Evolutionary conservation across 1,140 invertebrate genomes (phyloP), one percentile per base, ranked within the genome.

Genomic region (Gonioctena quinquepunctata): DNA sequence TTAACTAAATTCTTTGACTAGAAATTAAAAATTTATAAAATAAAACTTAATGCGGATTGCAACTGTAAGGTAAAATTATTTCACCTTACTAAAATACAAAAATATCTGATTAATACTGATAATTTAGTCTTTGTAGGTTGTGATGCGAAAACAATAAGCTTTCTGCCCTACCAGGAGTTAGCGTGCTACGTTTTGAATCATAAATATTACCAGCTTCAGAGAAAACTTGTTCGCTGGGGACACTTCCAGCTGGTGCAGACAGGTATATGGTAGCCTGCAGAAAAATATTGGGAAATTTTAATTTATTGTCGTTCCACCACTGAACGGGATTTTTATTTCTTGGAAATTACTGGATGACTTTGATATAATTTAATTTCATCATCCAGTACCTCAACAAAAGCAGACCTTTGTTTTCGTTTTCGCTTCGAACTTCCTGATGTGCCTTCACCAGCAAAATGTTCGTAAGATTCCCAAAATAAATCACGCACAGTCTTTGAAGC

Each of bases 401-500:
- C 28, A 33, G 28, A 33, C 28, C 28, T 33, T 33, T 33, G 28
- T 33, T 33, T 2, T n/a, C n/a, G 3, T 33, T 33, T 33, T 42
- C 28, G 8, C 28, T 42, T 42, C 28, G 28, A 42, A 42, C 28
- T 13, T 42, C 28, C 28, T 42, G 28, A 42, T 42, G 28, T 42
- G 28, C 28, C 28, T 42, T 42, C 28, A 42, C 28, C 28, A 42
- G 28, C 28, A 42, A 42, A 42, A 42, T 42, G 28, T 42, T 42
- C 28, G 28, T 42, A 42, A 42, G 28, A 42, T 42, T 42, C 28
- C 28, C 28, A 42, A 42, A 42, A 42, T 54, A 54, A 19, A 22
- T 54, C 50, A 54, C 18, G 50, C 21, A 54, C 50, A 54, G 50
- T n/a, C 50, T 54, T 54, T 54, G 50, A 19, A n/a, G 50, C 50